phyloP scores from a whole-genome alignment of 2,797 vertebrate species.

The Megalops cyprinoides region DNA sequence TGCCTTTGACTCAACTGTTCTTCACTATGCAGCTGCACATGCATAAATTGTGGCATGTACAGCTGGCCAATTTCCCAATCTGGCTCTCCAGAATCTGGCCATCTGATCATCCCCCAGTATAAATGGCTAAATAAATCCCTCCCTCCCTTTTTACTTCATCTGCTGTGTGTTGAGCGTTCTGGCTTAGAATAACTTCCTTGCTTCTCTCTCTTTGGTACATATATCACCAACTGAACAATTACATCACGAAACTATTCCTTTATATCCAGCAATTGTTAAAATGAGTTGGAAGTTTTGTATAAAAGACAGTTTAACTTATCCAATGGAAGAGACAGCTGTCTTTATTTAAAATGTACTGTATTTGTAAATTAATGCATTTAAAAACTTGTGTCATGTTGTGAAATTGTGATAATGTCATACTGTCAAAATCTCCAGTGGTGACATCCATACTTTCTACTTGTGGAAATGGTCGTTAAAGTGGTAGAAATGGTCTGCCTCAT shows the following conservation, averaged over 20 bases:
- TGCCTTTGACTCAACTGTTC: background rate
- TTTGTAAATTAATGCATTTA: conserved; percentile 3
- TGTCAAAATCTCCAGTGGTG: background rate
- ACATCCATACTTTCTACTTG: background rate
- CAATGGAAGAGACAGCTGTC: background rate
- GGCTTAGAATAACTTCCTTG: too few species aligned
- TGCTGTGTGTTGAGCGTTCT: too few species aligned
- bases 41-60: too few species aligned
- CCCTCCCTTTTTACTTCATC: too few species aligned
- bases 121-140: too few species aligned
- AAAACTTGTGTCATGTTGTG: background rate
- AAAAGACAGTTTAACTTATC: background rate
- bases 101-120: too few species aligned
- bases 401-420: background rate
- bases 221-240: background rate
- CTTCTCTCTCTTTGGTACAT: background rate
- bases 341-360: too few species aligned
- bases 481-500: background rate
- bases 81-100: too few species aligned
- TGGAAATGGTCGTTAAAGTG: conserved; percentile 10
- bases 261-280: background rate
- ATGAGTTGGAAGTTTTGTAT: background rate
- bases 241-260: background rate
- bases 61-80: too few species aligned
- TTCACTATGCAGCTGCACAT: background rate